These are phyloP conservation scores for Bombus haemorrhoidalis DNA, from an alignment of 1,140 invertebrate species.

Conservation along the genomic window DNA sequence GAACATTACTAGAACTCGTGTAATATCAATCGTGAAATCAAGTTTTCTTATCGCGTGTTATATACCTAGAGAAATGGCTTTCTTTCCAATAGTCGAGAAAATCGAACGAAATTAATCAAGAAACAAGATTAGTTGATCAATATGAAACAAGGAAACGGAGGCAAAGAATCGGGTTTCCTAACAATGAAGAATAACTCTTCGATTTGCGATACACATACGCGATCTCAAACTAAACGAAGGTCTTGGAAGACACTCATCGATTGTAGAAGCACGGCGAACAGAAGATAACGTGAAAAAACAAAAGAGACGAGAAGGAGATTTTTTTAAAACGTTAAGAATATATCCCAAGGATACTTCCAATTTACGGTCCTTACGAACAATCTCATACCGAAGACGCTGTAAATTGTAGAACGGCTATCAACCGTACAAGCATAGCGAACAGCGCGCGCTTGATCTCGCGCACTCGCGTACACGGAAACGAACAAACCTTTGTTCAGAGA, in stretches of 20 bases:
- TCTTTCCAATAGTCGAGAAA: not conserved
- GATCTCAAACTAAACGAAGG: too few relatives aligned
- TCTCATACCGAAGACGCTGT: not conserved
- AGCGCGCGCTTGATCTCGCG: not conserved
- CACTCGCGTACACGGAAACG: not conserved
- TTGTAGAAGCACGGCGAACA: too few relatives aligned
- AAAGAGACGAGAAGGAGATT: too few relatives aligned
- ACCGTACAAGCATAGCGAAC: not conserved
- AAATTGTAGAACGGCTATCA: not conserved
- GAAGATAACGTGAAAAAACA: too few relatives aligned
- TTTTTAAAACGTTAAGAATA: too few relatives aligned
- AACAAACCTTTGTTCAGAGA: conserved; percentile 21
- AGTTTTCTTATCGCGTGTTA: too few relatives aligned
- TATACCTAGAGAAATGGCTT: not conserved
- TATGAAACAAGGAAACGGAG: not conserved
- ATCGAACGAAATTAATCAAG: not conserved
- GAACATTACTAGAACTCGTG: not conserved
- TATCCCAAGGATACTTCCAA: not conserved
- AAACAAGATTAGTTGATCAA: not conserved
- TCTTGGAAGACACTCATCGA: too few relatives aligned
- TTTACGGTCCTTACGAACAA: too few relatives aligned
- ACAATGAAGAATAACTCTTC: not conserved
- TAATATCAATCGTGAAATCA: not conserved
- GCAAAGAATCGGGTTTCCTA: not conserved
- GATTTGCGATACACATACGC: too few relatives aligned